A percentile compares a stretch with the other conserved stretches of the same genome.
Evolutionary conservation across 2,113 vertebrate species (phyloP).

Genomic region (Crotalus horridus): DNA sequence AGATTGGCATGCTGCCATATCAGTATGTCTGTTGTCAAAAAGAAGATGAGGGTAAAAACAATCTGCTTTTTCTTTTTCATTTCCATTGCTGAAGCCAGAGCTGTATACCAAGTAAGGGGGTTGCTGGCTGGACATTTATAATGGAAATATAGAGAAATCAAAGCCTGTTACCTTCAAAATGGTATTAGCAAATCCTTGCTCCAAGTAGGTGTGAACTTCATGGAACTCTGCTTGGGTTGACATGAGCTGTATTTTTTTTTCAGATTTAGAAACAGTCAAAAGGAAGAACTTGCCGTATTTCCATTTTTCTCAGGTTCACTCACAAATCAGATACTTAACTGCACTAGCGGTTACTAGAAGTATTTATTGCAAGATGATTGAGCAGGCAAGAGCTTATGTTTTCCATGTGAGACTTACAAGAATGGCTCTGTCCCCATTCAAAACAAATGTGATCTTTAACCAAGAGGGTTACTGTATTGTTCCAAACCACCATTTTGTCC

Average conservation of each 20-base stretch:
- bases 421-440: not conserved
- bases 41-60: not conserved
- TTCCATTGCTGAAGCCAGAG: not conserved
- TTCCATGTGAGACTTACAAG: not conserved
- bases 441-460: not conserved
- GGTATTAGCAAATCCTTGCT: not conserved
- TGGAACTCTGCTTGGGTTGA: not conserved
- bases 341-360: not conserved
- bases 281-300: not conserved
- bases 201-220: not conserved
- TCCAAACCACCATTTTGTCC: not conserved
- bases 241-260: not conserved
- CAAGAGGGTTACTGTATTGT: not conserved
- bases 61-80: too few species aligned
- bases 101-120: not conserved
- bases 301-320: not conserved
- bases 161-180: not conserved
- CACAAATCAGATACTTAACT: not conserved
- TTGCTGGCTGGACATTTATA: not conserved
- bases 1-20: not conserved
- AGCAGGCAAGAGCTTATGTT: not conserved
- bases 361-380: not conserved
- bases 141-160: not conserved
- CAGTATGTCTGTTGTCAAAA: not conserved
- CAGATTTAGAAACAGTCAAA: not conserved